Evolutionary conservation across 2,888 invertebrate species (phyloP).

Genomic region (Ophion costatus): DNA sequence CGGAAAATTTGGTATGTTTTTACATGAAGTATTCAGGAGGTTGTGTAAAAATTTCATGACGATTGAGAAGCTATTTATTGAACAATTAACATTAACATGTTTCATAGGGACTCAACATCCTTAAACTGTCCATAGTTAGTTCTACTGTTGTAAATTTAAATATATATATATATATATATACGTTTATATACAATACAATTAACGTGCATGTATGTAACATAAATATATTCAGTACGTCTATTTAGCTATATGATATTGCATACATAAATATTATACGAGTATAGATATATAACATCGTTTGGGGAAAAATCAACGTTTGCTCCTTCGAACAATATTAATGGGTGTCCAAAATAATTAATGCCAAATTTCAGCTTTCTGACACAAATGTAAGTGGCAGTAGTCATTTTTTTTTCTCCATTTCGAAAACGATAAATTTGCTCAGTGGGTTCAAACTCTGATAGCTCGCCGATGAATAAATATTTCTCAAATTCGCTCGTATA

Average conservation of each 20-base stretch:
- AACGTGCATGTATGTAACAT: slow-evolving; percentile 4
- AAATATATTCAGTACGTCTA: background rate
- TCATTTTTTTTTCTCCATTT: background rate
- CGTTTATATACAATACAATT: slow-evolving; percentile 7
- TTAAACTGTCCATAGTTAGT: too few species aligned
- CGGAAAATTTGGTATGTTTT: too few species aligned
- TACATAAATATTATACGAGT: background rate
- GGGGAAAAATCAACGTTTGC: background rate
- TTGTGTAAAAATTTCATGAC: too few species aligned
- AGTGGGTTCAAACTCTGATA: too few species aligned
- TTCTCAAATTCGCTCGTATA: too few species aligned
- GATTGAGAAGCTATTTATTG: too few species aligned
- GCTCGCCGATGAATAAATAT: too few species aligned
- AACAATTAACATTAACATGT: too few species aligned
- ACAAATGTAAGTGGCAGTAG: too few species aligned
- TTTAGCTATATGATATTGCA: background rate
- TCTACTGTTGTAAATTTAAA: background rate
- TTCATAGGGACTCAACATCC: too few species aligned
- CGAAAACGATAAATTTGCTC: background rate
- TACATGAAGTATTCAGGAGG: too few species aligned
- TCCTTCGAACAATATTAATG: background rate
- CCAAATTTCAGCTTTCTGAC: background rate
- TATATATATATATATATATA: slow-evolving; percentile 18
- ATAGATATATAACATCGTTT: background rate
- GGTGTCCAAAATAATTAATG: background rate